Base-by-base conservation (phyloP, 2,888 invertebrate genomes). In the Pachymerium ferrugineum region DNA sequence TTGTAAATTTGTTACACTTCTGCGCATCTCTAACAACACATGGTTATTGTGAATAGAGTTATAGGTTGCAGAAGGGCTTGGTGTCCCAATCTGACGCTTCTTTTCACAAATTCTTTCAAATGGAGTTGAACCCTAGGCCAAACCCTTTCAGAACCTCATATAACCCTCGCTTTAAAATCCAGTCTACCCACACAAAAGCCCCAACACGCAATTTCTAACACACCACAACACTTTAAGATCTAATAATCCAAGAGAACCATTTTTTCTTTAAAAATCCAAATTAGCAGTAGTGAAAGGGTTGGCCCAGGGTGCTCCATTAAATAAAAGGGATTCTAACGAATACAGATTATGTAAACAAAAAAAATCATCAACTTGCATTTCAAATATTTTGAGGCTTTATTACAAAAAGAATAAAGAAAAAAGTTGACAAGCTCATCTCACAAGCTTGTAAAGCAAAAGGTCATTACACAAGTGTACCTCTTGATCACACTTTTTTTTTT, bases 361-460 rank as follows among this genome's bases (percentile, higher is more conserved):
- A 28, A 54, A 35, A 35, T 35, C 22, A 71, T 71, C 31, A 35
- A 71, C 38, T 54, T 35, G 38, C 42, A 54, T 42, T 72, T 72
- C 72, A 71, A 72, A 72, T 72, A 72, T 72, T 72, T 72, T 72
- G 28, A 72, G 72, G 72, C 72, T 72, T 72, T 72, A 72, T 72
- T 72, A 72, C 72, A 72, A 72, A 72, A 72, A 72, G 72, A 47
- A 72, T 72, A 72, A 72, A 72, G 72, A 72, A 72, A 72, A 71
- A 71, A 71, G 33, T 33, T 71, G 72, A 72, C 72, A 72, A 72
- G 72, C 72, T 69, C 33, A 47, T 72, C 29, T 72, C 54, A 72
- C 72, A 42, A 72, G 72, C 72, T 72, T 72, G 72, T 72, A 42
- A 72, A 72, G 42, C 72, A 72, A 54, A 35, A 33, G 28, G 28